Conservation (phyloP, 2,797 vertebrate genomes). For the Labroides dimidiatus region DNA sequence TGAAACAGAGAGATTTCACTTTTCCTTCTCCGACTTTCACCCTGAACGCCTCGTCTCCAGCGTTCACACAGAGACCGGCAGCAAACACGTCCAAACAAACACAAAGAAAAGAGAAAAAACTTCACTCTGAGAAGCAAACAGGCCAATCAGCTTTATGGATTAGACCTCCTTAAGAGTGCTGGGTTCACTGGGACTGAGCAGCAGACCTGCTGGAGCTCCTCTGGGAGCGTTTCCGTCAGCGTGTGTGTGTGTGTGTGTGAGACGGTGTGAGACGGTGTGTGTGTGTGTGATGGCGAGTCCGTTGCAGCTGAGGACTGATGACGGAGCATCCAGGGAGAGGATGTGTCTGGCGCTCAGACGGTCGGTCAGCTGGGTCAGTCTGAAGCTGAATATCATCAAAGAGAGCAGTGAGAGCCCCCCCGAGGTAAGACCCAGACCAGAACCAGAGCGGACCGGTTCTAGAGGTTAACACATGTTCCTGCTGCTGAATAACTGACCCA, state of each 20-base stretch:
- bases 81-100: no score
- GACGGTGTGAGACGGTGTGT: not conserved
- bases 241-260: not conserved
- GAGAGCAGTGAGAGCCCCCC: constrained; percentile 41
- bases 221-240: not conserved
- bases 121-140: constrained; percentile 26
- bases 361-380: constrained; percentile 55
- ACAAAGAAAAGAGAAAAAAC: not conserved
- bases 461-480: no score
- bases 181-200: constrained; percentile 11
- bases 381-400: constrained; percentile 61
- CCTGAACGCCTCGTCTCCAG: not conserved
- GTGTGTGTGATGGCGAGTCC: constrained; percentile 38
- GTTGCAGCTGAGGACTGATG: constrained; percentile 12
- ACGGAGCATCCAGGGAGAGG: constrained; percentile 8
- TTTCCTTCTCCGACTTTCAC: constrained; percentile 24
- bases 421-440: constrained; percentile 43
- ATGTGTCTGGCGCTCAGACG: constrained; percentile 55
- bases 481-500: no score
- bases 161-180: constrained; percentile 48
- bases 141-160: constrained; percentile 57
- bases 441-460: no score
- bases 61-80: no score
- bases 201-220: constrained; percentile 19
- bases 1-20: constrained; percentile 10